Base-by-base conservation (phyloP, 2,113 vertebrate species). In the Sturnira hondurensis region DNA sequence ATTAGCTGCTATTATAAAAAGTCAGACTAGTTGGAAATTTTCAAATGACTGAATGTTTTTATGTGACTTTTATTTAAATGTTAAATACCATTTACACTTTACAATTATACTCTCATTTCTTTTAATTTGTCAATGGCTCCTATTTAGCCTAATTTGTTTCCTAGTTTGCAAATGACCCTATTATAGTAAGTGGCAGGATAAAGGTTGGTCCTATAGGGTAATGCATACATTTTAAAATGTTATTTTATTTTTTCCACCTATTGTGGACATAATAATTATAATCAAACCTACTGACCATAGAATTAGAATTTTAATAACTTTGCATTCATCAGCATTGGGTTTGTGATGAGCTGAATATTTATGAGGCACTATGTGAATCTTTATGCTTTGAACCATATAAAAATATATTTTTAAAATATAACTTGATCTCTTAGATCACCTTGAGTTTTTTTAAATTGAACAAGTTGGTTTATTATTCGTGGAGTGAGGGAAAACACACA, bases 141-240 rank as follows among this genome's bases (percentile, higher is more conserved):
- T 92, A 90, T 77, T 93, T 97, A 97, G 92, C 63, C 73, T 97
- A 85, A 97, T 96, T 97, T 97, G 92, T 93, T 97, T 92, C 92
- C 92, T 87, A 12, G 89, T 94, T 97, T 67, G 76, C 52, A 96
- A 89, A 93, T 58, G 63, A 93, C 63, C 91, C 50, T 92, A 71
- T 92, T 95, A 92, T 61, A 78, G 67, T 78, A 97, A 96, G 31
- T 95, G 76, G 58, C 50, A 92, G 85, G 84, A 90, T 92, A 93
- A 96, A 97, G 81, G 84, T 97, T 94, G 86, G 92, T 90, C 56
- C 94, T 89, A 85, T 54, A 20, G 90, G 20, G 4, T 93, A 97
- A 97, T 77, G 91, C 41, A 90, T 96, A 33, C 56, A 92, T 92
- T 96, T 85, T 65, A 94, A 86, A 95, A 56, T 93, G 88, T 54